A percentile compares a stretch with the other conserved stretches of the same genome.
These are phyloP conservation scores for Plectus sambesii DNA, from an alignment of 1,140 invertebrate genomes.

Conservation along the genomic window DNA sequence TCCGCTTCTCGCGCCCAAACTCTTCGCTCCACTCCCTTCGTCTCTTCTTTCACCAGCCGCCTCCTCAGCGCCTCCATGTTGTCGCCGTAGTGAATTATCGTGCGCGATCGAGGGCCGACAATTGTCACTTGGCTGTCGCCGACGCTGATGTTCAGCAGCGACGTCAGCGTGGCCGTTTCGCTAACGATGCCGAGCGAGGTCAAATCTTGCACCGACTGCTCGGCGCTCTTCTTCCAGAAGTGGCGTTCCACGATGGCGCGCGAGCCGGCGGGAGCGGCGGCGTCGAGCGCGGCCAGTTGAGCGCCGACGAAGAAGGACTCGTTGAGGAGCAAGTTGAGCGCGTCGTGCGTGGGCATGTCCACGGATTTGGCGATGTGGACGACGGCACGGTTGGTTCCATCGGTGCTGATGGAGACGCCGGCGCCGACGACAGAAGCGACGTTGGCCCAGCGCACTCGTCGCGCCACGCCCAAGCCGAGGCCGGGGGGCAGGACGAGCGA, in stretches of 20 bases:
- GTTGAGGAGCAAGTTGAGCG: constrained; percentile 6
- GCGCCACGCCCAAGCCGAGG: background rate
- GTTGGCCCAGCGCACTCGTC: constrained; percentile 1
- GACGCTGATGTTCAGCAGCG: constrained; percentile 2
- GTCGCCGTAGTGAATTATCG: constrained; percentile 5
- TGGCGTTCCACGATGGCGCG: constrained; percentile 1
- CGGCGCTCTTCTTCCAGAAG: background rate
- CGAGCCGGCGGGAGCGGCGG: too few relatives aligned
- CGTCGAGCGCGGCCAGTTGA: background rate
- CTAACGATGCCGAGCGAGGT: constrained; percentile 7
- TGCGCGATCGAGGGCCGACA: background rate
- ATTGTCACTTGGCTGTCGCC: constrained; percentile 2
- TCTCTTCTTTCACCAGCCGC: too few relatives aligned
- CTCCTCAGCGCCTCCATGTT: too few relatives aligned
- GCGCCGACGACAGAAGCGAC: constrained; percentile 1
- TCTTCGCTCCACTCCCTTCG: too few relatives aligned
- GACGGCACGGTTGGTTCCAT: too few relatives aligned
- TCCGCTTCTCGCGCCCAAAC: too few relatives aligned
- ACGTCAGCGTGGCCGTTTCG: constrained; percentile 1
- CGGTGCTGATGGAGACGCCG: too few relatives aligned
- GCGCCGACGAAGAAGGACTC: background rate
- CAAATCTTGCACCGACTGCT: constrained; percentile 7
- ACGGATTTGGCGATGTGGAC: constrained; percentile 5
- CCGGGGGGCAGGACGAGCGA: constrained; percentile 2
- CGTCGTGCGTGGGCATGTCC: constrained; percentile 1